phyloP scores from a whole-genome alignment of 2,888 invertebrate genomes.

The Busseola fusca region DNA sequence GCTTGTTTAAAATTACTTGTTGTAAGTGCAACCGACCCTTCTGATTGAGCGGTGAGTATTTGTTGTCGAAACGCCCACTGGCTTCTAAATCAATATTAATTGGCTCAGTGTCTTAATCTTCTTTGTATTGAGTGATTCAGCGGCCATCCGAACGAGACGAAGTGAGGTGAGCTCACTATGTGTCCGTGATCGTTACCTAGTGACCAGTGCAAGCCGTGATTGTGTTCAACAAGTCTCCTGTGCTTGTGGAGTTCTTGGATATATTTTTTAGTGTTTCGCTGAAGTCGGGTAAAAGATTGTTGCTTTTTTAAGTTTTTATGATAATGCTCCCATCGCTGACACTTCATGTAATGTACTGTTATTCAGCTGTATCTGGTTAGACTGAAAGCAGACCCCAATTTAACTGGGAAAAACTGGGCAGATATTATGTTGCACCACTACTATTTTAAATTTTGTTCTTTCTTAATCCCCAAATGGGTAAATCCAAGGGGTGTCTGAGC shows the following conservation, averaged over 20 bases:
- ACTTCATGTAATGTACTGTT: not conserved
- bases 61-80: conserved; percentile 64
- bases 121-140: conserved; percentile 59
- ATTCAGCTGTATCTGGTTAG: not conserved
- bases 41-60: conserved; percentile 36
- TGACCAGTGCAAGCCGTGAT: conserved; percentile 41
- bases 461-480: not conserved
- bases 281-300: conserved; percentile 14
- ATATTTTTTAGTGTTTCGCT: not conserved
- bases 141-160: conserved; percentile 34
- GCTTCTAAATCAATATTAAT: conserved; percentile 70
- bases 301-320: not conserved
- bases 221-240: conserved; percentile 23
- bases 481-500: not conserved
- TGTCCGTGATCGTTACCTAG: conserved; percentile 31
- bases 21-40: conserved; percentile 28
- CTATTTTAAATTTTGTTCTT: not conserved
- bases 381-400: not conserved
- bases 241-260: not conserved
- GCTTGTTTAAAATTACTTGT: conserved; percentile 13
- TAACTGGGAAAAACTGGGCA: not conserved
- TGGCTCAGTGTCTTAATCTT: conserved; percentile 62
- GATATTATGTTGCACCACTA: not conserved
- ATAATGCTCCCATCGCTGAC: not conserved
- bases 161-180: conserved; percentile 51